Percentiles rank a stretch among this genome's conserved stretches.
Conservation (phyloP, 2,113 vertebrate species). For the Lichenostomus cassidix region DNA sequence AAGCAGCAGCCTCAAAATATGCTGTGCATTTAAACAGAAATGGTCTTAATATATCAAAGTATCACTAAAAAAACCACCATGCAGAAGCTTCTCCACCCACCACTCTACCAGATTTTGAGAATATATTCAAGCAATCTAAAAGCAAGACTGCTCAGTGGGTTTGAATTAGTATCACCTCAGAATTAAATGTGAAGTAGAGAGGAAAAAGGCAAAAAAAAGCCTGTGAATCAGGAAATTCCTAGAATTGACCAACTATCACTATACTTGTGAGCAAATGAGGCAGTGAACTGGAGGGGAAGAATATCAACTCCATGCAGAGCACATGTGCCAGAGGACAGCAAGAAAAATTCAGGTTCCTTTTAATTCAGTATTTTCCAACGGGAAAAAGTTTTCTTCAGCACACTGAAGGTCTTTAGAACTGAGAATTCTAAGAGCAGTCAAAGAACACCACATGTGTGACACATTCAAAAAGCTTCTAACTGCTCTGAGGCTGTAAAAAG, state of each 20-base stretch:
- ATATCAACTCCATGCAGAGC: rapidly evolving
- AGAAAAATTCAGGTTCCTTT: neutral
- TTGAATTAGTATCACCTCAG: neutral
- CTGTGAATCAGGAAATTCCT: neutral
- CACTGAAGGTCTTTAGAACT: neutral
- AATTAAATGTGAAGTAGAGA: neutral
- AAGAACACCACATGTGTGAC: rapidly evolving
- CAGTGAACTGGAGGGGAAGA: neutral
- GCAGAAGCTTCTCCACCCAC: neutral
- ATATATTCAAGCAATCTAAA: neutral
- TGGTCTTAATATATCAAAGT: neutral
- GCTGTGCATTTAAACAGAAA: neutral
- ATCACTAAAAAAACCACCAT: neutral
- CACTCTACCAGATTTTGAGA: neutral
- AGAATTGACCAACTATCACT: neutral
- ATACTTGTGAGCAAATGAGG: neutral
- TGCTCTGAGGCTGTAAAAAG: neutral
- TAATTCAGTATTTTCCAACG: neutral
- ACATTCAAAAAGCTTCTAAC: neutral
- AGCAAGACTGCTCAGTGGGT: neutral
- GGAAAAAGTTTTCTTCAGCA: neutral
- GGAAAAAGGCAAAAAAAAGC: neutral
- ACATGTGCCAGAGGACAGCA: neutral
- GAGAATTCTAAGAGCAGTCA: neutral
- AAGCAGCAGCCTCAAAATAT: neutral